Conservation (phyloP, 2,113 vertebrate genomes). For the Dromas ardeola region DNA sequence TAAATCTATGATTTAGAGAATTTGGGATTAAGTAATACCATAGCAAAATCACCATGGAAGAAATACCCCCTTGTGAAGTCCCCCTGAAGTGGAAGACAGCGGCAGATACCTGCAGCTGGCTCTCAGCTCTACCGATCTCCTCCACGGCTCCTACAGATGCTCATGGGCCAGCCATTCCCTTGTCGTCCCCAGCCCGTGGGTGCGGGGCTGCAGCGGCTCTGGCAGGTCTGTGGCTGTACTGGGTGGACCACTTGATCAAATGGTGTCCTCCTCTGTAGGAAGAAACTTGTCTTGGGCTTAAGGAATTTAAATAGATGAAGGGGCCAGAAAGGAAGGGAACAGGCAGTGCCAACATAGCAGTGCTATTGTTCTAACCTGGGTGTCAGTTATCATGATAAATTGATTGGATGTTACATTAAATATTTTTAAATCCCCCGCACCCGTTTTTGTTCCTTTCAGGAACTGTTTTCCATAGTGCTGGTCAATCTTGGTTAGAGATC, state of each 20-base stretch:
- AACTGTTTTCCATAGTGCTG: not conserved
- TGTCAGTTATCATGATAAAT: not conserved
- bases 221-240: not conserved
- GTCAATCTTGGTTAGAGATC: not conserved
- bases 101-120: not conserved
- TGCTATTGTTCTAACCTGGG: not conserved
- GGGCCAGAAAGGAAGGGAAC: not conserved
- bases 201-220: not conserved
- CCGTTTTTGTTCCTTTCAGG: not conserved
- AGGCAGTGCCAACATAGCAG: not conserved
- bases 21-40: not conserved
- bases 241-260: not conserved
- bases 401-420: not conserved
- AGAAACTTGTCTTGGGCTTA: not conserved
- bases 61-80: not conserved
- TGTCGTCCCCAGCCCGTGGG: not conserved
- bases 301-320: not conserved
- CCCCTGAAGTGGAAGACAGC: not conserved
- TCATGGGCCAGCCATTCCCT: rapidly evolving
- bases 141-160: rapidly evolving
- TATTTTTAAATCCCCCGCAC: too few species aligned
- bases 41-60: not conserved
- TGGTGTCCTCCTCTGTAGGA: not conserved
- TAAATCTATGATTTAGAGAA: not conserved
- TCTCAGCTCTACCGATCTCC: not conserved